Evolutionary conservation across 2,797 vertebrate genomes (phyloP), one percentile per base, ranked within the genome.

Genomic region (Odontamblyopus rebecca): DNA sequence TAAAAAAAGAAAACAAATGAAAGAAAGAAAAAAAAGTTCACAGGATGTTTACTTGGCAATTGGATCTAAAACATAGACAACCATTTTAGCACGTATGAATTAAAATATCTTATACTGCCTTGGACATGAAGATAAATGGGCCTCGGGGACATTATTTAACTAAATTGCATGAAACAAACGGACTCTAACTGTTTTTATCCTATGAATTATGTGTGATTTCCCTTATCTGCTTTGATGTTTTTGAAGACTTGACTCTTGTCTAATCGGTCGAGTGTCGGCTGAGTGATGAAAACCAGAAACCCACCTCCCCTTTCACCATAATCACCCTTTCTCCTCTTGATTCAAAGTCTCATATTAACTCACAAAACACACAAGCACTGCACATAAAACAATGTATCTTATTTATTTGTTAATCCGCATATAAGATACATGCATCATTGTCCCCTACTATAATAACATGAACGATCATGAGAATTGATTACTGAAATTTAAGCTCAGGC

Each of bases 221-320:
- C 19, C 4, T 63, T 16, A 38, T 44, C 9, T 18, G 23, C 27
- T 13, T 18, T 41, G 4, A 44, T 70, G 67, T 64, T 12, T 70
- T 54, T 70, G 51, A 61, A 60, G 60, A 62, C 38, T 50, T 16
- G 26, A 35, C 12, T 15, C 53, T 9, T 57, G 60, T 35, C 61
- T 7, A 51, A 68, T 41, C 7, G 1, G 32, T 6, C 63, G 63
- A 56, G 61, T 53, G 61, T 76, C 48, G 15, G 66, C 51, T 53
- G 15, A 13, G 19, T 72, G 76, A 87, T 71, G 67, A 70, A 79
- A 73, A 70, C 15, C 73, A 81, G 68, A 60, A 27, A 50, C 48
- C 48, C 48, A 4, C 16, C 15, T 18, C 12, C 3, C 48, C 56
- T 68, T 16, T 38, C 26, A 35, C 65, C 65, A 54, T 54, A 27